Percentiles rank a stretch among this genome's conserved stretches.
phyloP scores from a whole-genome alignment of 2,888 invertebrate species.

The Diaphora mendica region DNA sequence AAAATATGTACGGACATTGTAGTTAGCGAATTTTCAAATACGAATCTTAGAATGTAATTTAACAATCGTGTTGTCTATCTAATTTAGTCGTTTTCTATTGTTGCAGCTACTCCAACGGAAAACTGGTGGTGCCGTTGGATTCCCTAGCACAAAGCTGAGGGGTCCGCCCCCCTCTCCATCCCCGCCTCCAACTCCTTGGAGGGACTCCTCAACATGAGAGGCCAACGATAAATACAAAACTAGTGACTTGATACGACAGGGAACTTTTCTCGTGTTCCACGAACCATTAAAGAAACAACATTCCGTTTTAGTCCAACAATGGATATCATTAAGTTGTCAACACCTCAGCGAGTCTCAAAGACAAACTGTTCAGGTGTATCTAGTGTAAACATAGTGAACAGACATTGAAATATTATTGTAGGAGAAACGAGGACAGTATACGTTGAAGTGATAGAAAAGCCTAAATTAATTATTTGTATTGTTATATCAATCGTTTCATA shows the following conservation, averaged over 20 bases:
- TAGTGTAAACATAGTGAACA: constrained; percentile 67
- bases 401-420: constrained; percentile 53
- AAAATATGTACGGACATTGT: constrained; percentile 30
- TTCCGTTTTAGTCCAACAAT: constrained; percentile 59
- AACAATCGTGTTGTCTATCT: constrained; percentile 27
- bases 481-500: constrained; percentile 82
- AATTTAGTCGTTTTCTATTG: constrained; percentile 63
- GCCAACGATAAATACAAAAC: constrained; percentile 59
- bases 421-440: constrained; percentile 75
- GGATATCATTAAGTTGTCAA: constrained; percentile 45
- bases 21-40: constrained; percentile 27
- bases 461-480: constrained; percentile 80
- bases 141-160: constrained; percentile 86
- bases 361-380: constrained; percentile 64
- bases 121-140: constrained; percentile 87
- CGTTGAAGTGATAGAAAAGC: constrained; percentile 84
- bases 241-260: constrained; percentile 44
- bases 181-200: constrained; percentile 78
- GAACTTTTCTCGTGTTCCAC: constrained; percentile 41
- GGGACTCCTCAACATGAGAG: constrained; percentile 70
- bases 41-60: constrained; percentile 1
- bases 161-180: constrained; percentile 72
- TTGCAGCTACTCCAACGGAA: constrained; percentile 86
- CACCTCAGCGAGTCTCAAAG: constrained; percentile 75
- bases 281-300: constrained; percentile 51